These are phyloP conservation scores for Sorex araneus DNA, from an alignment of 2,113 vertebrate genomes.

Conservation along the genomic window DNA sequence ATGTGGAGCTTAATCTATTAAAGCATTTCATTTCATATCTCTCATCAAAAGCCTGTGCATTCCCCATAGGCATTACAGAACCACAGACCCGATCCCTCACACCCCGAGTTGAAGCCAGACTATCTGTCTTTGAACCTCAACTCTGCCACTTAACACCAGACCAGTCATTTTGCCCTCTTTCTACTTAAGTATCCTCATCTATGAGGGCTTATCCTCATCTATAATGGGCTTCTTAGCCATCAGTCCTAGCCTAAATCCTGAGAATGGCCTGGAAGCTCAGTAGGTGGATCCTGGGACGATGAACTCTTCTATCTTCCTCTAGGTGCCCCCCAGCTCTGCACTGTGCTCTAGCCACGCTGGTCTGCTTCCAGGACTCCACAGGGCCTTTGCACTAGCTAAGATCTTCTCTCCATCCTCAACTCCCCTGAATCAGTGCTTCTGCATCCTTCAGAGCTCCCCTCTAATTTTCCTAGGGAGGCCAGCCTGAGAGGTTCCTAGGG, in stretches of 20 bases:
- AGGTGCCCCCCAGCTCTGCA: not conserved
- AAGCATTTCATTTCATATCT: not conserved
- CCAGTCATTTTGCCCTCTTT: not conserved
- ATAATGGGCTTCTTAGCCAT: not conserved
- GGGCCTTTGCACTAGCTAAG: not conserved
- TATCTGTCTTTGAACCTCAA: constrained; percentile 19
- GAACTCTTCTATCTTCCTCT: not conserved
- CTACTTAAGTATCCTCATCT: not conserved
- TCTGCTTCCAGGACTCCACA: not conserved
- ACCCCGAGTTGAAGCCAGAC: not conserved
- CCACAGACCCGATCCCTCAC: not conserved
- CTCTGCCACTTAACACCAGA: not conserved
- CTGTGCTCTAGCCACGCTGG: not conserved
- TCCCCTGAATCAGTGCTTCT: not conserved
- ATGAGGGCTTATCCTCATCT: not conserved
- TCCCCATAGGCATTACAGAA: not conserved
- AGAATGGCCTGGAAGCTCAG: not conserved
- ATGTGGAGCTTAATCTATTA: not conserved
- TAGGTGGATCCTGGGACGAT: not conserved
- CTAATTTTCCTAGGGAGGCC: not conserved
- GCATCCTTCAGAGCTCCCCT: not conserved
- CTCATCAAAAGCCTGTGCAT: not conserved
- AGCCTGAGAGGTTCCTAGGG: not conserved
- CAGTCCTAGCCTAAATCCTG: not conserved
- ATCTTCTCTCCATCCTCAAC: not conserved